A percentile compares a stretch with the other conserved stretches of the same genome.
phyloP scores from a whole-genome alignment of 2,113 vertebrate species.

The Mobula hypostoma region DNA sequence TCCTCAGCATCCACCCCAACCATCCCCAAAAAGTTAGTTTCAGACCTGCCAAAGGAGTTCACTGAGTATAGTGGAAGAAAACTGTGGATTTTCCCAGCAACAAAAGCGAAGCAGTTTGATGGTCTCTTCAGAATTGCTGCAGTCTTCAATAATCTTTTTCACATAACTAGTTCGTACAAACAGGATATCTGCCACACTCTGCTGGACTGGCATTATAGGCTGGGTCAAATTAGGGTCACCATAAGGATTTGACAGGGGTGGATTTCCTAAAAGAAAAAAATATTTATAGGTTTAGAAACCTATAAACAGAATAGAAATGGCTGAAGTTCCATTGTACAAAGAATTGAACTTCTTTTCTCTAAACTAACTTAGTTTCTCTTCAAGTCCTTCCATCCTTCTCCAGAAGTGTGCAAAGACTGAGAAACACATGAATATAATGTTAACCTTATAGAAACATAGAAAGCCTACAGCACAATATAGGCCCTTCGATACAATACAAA shows the following conservation, averaged over 20 bases:
- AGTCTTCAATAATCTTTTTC: constrained; percentile 99
- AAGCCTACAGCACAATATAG: too few species aligned
- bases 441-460: background rate
- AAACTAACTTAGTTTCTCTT: background rate
- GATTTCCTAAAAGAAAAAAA: constrained; percentile 74
- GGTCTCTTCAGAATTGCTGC: constrained; percentile 97
- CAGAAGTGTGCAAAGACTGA: background rate
- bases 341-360: background rate
- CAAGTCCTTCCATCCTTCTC: background rate
- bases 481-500: too few species aligned
- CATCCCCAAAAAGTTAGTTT: constrained; percentile 41
- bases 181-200: constrained; percentile 91
- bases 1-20: background rate
- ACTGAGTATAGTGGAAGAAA: constrained; percentile 96
- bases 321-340: background rate
- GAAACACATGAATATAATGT: background rate
- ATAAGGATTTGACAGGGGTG: constrained; percentile 88
- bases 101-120: constrained; percentile 96
- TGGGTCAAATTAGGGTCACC: constrained; percentile 91
- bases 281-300: constrained; percentile 37
- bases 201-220: constrained; percentile 94
- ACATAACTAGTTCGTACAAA: constrained; percentile 98
- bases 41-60: constrained; percentile 97
- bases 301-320: background rate
- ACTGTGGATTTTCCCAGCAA: constrained; percentile 99